Evolutionary conservation across 2,797 vertebrate species (phyloP).

Genomic region (Parotocinclus haroldoi): DNA sequence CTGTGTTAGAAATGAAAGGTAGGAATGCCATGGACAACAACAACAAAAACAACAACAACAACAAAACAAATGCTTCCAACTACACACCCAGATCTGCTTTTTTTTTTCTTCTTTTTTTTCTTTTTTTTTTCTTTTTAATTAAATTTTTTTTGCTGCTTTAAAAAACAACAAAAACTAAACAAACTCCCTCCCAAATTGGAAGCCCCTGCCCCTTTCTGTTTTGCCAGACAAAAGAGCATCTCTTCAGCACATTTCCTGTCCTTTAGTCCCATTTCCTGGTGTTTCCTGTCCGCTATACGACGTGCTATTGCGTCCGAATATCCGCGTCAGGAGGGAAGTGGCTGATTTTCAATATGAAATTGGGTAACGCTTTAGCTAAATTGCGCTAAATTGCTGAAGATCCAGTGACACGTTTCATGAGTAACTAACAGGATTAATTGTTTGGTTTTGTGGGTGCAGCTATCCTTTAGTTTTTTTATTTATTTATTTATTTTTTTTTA

Average conservation of each 20-base stretch:
- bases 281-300: too few species aligned
- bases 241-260: slow-evolving; percentile 16
- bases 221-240: slow-evolving; percentile 57
- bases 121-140: slow-evolving; percentile 15
- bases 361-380: too few species aligned
- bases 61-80: slow-evolving; percentile 56
- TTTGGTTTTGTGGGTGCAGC: neutral
- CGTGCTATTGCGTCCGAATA: too few species aligned
- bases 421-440: neutral
- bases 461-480: neutral
- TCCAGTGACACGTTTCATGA: too few species aligned
- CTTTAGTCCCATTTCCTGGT: slow-evolving; percentile 23
- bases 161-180: too few species aligned
- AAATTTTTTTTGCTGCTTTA: slow-evolving; percentile 46
- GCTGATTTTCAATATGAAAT: too few species aligned
- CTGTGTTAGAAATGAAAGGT: slow-evolving; percentile 98
- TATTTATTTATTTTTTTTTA: too few species aligned
- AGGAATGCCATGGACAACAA: slow-evolving; percentile 75
- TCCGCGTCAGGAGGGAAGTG: too few species aligned
- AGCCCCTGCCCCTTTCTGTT: slow-evolving; percentile 40
- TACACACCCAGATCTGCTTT: slow-evolving; percentile 72
- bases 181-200: slow-evolving; percentile 54
- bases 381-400: too few species aligned
- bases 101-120: slow-evolving; percentile 59
- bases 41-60: too few species aligned